Evolutionary conservation across 35 echinoderm and acorn worm genomes (phyloP), one percentile per base, ranked within the genome.

Genomic region (Lytechinus pictus): DNA sequence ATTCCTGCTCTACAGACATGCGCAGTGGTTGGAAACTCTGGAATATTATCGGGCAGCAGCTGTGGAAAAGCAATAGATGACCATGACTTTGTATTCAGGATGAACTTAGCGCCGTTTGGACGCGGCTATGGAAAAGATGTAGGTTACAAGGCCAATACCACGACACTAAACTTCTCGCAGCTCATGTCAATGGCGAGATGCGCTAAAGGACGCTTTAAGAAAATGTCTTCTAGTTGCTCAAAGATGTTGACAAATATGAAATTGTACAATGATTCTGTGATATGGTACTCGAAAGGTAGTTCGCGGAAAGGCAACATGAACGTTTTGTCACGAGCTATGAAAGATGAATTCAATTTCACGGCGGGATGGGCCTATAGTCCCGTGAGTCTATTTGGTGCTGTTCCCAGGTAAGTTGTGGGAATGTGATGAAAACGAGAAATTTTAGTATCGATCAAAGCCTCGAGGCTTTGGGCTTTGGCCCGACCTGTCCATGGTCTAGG

Each of bases 31-130:
- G 94, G 94, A 6, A 95, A 79, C 87, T 71, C 57, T 21, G 94
- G 94, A 5, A 86, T 95, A 27, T 79, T 95, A 52, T 13, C 9
- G 56, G 27, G 86, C 54, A 95, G 94, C 54, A 51, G 16, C 5
- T 95, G 94, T 54, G 94, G 94, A 6, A 11, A 87, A 16, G 94
- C 86, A 86, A 95, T 95, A 44, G 94, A 95, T 54, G 86, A 44
- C 12, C 94, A 95, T 88, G 94, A 95, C 24, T 95, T 87, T 53
- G 86, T 95, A 0, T 87, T 95, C 10, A 95, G 94, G 54, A 53
- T 28, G 29, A 95, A 95, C 66, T 21, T 95, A 54, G 66, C 94
- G 5, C 66, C 94, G 21, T 52, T 86, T 21, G 27, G 8, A 1
- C 66, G 94, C 27, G 27, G 3, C 27, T 95, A 52, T 27, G 86